Conservation (phyloP, 2,888 invertebrate genomes). For the Melieria picta region DNA sequence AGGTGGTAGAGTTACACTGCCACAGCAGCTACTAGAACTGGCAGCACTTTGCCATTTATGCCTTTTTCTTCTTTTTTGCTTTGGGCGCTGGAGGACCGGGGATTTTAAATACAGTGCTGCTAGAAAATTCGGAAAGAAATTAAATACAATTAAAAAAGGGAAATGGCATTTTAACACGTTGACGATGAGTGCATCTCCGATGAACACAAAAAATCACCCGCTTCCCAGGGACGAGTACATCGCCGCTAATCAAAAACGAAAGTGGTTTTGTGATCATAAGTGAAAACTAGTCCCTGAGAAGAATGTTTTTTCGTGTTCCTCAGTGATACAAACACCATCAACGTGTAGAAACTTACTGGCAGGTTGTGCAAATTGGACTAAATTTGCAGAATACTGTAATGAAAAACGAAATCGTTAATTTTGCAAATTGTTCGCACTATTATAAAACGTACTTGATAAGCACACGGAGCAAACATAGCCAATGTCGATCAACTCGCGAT, state of each 20-base stretch:
- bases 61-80: slow-evolving; percentile 84
- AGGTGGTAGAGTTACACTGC: no score
- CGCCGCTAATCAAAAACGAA: no score
- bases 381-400: slow-evolving; percentile 93
- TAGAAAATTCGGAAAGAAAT: slow-evolving; percentile 49
- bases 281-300: not conserved
- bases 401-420: slow-evolving; percentile 6
- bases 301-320: not conserved
- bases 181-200: no score
- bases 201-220: no score
- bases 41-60: slow-evolving; percentile 46
- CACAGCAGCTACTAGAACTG: no score
- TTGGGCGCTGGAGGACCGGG: slow-evolving; percentile 82
- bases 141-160: slow-evolving; percentile 17
- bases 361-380: slow-evolving; percentile 97
- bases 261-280: no score
- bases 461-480: slow-evolving; percentile 99
- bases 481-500: slow-evolving; percentile 91
- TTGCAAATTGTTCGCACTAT: not conserved
- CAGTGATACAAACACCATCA: not conserved
- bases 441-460: slow-evolving; percentile 80
- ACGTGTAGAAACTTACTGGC: slow-evolving; percentile 80
- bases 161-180: not conserved
- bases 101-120: slow-evolving; percentile 89
- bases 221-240: no score